phyloP scores from a whole-genome alignment of 2,888 invertebrate species.

The Lycia hirtaria region DNA sequence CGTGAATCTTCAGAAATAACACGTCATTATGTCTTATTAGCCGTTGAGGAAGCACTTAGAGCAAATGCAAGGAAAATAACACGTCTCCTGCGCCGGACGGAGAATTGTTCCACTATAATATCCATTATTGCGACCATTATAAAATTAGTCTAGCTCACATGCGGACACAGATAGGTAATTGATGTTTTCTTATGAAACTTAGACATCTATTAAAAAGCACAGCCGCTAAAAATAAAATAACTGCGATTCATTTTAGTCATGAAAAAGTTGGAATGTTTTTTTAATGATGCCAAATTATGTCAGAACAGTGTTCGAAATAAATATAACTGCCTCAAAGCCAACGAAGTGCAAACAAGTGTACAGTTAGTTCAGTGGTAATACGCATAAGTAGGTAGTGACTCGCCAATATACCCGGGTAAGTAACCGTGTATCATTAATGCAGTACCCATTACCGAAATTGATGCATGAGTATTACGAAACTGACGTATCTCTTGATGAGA shows the following conservation, averaged over 20 bases:
- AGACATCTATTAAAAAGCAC: not conserved
- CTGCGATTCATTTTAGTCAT: constrained; percentile 19
- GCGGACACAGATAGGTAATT: constrained; percentile 31
- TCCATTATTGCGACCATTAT: constrained; percentile 70
- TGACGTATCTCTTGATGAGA: constrained; percentile 43
- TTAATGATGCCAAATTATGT: constrained; percentile 40
- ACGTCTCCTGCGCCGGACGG: constrained; percentile 59
- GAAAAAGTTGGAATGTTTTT: constrained; percentile 30
- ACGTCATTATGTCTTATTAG: constrained; percentile 81
- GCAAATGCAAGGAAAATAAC: constrained; percentile 78
- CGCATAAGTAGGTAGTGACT: constrained; percentile 49
- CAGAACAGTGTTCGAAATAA: constrained; percentile 39
- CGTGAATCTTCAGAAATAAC: constrained; percentile 82
- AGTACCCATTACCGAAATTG: constrained; percentile 63
- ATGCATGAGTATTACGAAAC: constrained; percentile 42
- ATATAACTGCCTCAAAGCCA: constrained; percentile 65
- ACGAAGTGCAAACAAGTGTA: constrained; percentile 73
- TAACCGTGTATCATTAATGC: constrained; percentile 60
- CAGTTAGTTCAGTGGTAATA: constrained; percentile 64
- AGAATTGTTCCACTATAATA: constrained; percentile 64
- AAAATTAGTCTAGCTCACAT: constrained; percentile 62
- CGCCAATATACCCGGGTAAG: constrained; percentile 59
- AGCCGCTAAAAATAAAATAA: constrained; percentile 23
- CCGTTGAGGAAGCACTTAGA: constrained; percentile 78
- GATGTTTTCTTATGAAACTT: constrained; percentile 28